Evolutionary conservation across 1,140 invertebrate species (phyloP), one percentile per base, ranked within the genome.

Genomic region (Eriocheir sinensis): DNA sequence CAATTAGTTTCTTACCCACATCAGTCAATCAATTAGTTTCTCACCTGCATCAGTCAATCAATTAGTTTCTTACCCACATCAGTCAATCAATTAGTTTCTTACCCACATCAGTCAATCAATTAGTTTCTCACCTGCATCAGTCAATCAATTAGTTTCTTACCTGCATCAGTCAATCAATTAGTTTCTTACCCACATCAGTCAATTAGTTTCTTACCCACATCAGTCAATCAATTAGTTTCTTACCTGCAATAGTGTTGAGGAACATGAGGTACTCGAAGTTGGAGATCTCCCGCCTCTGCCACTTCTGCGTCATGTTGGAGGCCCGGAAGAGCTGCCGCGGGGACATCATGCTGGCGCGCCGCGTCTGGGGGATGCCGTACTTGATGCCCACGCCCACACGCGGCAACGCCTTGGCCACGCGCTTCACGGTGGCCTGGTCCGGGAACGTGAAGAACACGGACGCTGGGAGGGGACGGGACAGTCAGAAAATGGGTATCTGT

Each of bases 221-320:
- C n/a, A n/a, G n/a, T n/a, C n/a, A n/a, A n/a, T n/a, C n/a, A n/a
- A n/a, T n/a, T n/a, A n/a, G n/a, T n/a, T n/a, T n/a, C 97, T 97
- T 96, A 99, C 98, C 99, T 93, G 99, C 99, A 96, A 99, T 99
- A 8, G 99, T 99, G 97, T 99, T 99, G 91, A 99, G 97, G 97
- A 99, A 99, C 99, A 99, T 99, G 95, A 99, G 97, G 97, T 99
- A 99, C 96, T 99, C 99, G 97, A 99, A 99, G 97, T 99, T 99
- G 85, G 99, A 99, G 96, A 99, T 99, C 97, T 99, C 99, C 36
- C 99, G 97, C 17, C 99, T 97, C 97, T 99, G 99, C 99, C 99
- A 99, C 97, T 99, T 99, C 97, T 99, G 99, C 3, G 99, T 99
- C 99, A 99, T 99, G 97, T 99, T 99, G 15, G 99, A 99, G 97